Conservation (phyloP, 1,140 invertebrate genomes). For the Drosophila simulans region DNA sequence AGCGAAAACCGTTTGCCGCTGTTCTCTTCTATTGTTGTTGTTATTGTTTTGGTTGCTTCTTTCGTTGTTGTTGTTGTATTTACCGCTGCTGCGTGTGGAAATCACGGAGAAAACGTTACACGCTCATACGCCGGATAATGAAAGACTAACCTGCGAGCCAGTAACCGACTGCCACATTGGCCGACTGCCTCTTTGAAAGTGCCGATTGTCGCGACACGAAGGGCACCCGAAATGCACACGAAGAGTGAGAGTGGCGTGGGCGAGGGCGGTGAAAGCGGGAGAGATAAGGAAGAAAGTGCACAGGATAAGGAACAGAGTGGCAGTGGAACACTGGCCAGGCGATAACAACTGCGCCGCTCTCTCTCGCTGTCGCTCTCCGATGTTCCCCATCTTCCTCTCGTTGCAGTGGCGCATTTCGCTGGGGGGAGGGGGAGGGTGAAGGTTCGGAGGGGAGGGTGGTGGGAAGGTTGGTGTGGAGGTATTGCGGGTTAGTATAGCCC, state of each 20-base stretch:
- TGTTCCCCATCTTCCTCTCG: conserved; percentile 21
- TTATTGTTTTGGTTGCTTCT: conserved; percentile 37
- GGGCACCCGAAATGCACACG: conserved; percentile 8
- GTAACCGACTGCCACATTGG: conserved; percentile 60
- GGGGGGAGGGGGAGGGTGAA: neutral
- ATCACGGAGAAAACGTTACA: conserved; percentile 64
- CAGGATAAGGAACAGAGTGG: conserved; percentile 74
- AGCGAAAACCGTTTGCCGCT: conserved; percentile 43
- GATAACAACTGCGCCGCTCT: conserved; percentile 56
- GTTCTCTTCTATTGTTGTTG: conserved; percentile 37
- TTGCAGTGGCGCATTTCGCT: conserved; percentile 44
- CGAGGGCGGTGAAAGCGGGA: conserved; percentile 6
- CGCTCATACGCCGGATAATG: conserved; percentile 72
- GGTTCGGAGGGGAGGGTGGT: neutral
- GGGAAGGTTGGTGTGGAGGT: neutral
- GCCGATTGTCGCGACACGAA: conserved; percentile 9
- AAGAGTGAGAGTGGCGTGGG: neutral
- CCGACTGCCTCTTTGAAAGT: conserved; percentile 31
- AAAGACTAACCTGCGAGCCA: conserved; percentile 65
- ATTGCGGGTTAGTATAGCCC: neutral
- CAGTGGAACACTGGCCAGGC: conserved; percentile 56
- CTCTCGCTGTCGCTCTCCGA: conserved; percentile 5
- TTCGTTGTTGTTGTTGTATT: conserved; percentile 17
- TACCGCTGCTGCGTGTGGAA: conserved; percentile 45
- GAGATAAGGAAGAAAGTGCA: conserved; percentile 62